Evolutionary conservation across 2,888 invertebrate species (phyloP), one percentile per base, ranked within the genome.

Genomic region (Polydrusus tereticollis): DNA sequence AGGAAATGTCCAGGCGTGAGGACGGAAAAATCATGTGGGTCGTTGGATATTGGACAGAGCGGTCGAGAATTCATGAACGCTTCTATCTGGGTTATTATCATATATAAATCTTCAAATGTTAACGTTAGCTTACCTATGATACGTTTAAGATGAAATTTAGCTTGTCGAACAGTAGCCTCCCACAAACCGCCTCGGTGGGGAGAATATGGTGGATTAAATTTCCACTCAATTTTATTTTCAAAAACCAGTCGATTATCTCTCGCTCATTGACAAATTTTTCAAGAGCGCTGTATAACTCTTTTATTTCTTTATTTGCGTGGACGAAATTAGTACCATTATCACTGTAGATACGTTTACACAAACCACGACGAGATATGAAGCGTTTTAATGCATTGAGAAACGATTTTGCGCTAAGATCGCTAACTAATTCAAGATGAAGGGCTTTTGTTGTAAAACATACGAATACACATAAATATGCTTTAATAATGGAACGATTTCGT

Each of bases 321-420:
- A 71, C 62, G 38, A 74, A 74, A 29, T 74, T 74, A 8, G 69
- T 69, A 16, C 67, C 74, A 41, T 74, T 74, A 36, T 72, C 74
- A 10, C 65, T 65, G 38, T 67, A 74, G 2, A 76, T 70, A 1
- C 26, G 16, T 23, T 60, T 52, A 55, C 26, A 29, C 10, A 62
- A 18, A 8, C 76, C 76, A 0, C 74, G 43, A 12, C 76, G 20
- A 12, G 71, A 20, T 0, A 75, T 52, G 69, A 76, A 76, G 23
- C 75, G 36, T 43, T 73, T 72, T 4, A 75, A 60, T 7, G 65
- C 60, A 29, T 62, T 70, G 18, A 76, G 16, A 57, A 76, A 76
- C 7, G 69, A 36, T 10, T 18, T 36, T 2, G 74, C 65, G 12
- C 20, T 60, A 26, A 73, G 29, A n/a, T n/a, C n/a, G 23, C 68